A percentile compares a stretch with the other conserved stretches of the same genome.
Conservation (phyloP, 2,797 vertebrate species). For the Telmatherina bonti region DNA sequence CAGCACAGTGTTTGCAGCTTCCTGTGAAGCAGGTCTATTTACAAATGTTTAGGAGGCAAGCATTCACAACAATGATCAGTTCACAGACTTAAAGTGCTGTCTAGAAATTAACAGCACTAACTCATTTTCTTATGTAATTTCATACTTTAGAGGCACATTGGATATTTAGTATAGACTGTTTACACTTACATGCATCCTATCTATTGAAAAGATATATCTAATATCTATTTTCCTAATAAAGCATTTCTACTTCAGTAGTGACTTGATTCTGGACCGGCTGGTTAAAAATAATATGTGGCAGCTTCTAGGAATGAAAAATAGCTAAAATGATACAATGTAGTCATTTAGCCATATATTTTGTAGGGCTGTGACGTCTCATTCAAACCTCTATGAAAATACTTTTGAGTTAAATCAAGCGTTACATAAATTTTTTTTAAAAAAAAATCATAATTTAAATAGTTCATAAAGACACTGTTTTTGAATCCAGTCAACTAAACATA, state of each 20-base stretch:
- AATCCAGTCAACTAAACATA: not conserved
- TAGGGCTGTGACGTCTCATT: not conserved
- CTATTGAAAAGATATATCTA: not conserved
- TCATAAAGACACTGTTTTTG: not conserved
- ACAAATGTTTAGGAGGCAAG: not conserved
- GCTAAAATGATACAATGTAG: not conserved
- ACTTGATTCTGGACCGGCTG: not conserved
- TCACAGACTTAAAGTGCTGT: not conserved
- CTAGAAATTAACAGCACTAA: conserved; percentile 19
- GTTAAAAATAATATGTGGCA: not conserved
- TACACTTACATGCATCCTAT: not conserved
- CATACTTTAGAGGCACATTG: too few relatives aligned
- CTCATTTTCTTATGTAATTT: too few relatives aligned
- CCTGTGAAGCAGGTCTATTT: conserved; percentile 12
- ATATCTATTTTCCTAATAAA: not conserved
- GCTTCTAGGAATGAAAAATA: not conserved
- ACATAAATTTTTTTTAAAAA: too few relatives aligned
- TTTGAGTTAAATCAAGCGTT: not conserved
- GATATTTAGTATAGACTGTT: too few relatives aligned
- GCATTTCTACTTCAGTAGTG: not conserved
- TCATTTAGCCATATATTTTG: too few relatives aligned
- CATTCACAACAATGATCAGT: not conserved
- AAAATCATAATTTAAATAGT: not conserved
- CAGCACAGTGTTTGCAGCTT: conserved; percentile 8
- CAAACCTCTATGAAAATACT: not conserved